phyloP scores from a whole-genome alignment of 53 echinoderm and acorn worm species.

The Zoroaster sp. region DNA sequence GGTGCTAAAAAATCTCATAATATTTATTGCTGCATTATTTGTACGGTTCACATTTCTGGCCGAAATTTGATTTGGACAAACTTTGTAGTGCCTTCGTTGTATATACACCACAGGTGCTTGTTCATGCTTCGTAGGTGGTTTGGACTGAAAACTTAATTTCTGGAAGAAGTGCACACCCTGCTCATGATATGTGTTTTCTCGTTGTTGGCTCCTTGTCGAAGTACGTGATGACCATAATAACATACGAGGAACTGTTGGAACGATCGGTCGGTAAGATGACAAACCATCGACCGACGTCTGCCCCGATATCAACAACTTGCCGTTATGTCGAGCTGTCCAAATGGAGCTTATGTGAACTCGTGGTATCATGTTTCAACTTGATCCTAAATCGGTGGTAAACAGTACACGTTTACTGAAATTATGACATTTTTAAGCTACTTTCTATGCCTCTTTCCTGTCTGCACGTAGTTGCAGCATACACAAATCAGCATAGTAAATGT shows the following conservation, averaged over 20 bases:
- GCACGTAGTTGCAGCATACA: no score
- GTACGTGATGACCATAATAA: background rate
- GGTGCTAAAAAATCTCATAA: background rate
- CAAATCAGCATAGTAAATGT: no score
- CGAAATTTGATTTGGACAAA: background rate
- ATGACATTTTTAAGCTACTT: background rate
- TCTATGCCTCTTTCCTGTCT: no score
- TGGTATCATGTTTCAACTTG: background rate
- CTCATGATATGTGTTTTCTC: background rate
- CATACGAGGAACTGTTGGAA: background rate
- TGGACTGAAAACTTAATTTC: background rate
- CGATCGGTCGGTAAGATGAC: background rate
- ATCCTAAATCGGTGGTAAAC: background rate
- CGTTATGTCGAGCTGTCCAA: background rate
- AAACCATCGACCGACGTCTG: background rate
- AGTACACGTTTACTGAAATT: background rate
- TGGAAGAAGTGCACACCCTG: background rate
- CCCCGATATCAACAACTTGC: background rate
- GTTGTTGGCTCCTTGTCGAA: background rate
- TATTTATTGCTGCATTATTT: background rate
- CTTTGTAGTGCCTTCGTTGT: background rate
- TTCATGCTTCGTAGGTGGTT: background rate
- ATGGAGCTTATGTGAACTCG: background rate
- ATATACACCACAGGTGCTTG: background rate
- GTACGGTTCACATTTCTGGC: background rate